Evolutionary conservation across 2,797 vertebrate genomes (phyloP).

Genomic region (Sorex maritimensis): DNA sequence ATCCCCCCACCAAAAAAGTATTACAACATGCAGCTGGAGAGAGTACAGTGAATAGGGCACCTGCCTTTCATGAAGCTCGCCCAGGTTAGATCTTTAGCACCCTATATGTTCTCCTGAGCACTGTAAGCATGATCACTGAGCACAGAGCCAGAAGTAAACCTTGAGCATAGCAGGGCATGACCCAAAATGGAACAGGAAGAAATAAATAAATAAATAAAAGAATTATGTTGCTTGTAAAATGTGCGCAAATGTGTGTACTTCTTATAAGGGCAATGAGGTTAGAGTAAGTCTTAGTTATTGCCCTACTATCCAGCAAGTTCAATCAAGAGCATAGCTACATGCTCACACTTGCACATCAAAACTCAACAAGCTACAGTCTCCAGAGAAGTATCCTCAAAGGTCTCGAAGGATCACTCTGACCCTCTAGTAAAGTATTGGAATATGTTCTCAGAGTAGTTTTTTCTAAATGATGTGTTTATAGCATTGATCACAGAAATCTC

Average conservation of each 20-base stretch:
- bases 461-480: not conserved
- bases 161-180: no score
- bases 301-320: not conserved
- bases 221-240: slow-evolving; percentile 42
- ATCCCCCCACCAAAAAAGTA: no score
- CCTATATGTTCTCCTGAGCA: no score
- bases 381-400: not conserved
- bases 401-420: not conserved
- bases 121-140: no score
- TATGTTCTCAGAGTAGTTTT: slow-evolving; percentile 20
- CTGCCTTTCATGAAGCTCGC: no score
- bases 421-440: not conserved
- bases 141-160: no score
- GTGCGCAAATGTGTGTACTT: not conserved
- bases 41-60: no score
- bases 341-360: not conserved
- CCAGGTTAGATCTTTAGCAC: no score
- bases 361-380: not conserved
- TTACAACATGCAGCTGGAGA: no score
- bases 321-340: not conserved
- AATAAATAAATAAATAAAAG: not conserved
- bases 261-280: not conserved
- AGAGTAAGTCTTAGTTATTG: slow-evolving; percentile 5
- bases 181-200: no score
- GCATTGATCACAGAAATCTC: not conserved